phyloP scores from a whole-genome alignment of 2,113 vertebrate species.

The Hydropotes inermis region DNA sequence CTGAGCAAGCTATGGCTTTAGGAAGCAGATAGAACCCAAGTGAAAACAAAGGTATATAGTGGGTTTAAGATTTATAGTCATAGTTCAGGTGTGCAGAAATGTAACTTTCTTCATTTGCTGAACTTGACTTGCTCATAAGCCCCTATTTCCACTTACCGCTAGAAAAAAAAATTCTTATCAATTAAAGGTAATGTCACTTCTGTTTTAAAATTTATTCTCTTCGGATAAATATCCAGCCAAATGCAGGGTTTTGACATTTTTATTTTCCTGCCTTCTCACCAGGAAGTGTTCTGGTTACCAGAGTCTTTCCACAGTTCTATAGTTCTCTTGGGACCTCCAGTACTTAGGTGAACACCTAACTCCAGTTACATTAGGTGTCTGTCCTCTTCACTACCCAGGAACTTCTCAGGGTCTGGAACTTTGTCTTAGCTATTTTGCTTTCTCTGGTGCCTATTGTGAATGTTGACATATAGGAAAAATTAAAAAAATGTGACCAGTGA shows the following conservation, averaged over 20 bases:
- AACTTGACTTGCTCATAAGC: neutral
- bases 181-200: neutral
- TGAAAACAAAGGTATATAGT: neutral
- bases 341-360: neutral
- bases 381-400: neutral
- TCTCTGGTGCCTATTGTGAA: neutral
- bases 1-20: neutral
- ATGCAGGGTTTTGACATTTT: neutral
- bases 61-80: neutral
- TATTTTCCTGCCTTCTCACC: neutral
- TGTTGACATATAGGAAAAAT: neutral
- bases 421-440: neutral
- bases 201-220: slow-evolving; percentile 2
- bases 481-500: slow-evolving; percentile 9
- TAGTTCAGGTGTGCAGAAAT: neutral
- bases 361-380: neutral
- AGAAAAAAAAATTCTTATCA: neutral
- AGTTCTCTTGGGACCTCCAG: neutral
- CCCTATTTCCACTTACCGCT: neutral
- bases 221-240: neutral
- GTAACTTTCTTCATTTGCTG: neutral
- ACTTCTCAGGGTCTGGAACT: neutral
- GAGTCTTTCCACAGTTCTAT: neutral
- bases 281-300: neutral
- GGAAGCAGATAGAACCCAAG: neutral